Evolutionary conservation across 2,797 vertebrate species (phyloP).

Genomic region (Scolopax rusticola): DNA sequence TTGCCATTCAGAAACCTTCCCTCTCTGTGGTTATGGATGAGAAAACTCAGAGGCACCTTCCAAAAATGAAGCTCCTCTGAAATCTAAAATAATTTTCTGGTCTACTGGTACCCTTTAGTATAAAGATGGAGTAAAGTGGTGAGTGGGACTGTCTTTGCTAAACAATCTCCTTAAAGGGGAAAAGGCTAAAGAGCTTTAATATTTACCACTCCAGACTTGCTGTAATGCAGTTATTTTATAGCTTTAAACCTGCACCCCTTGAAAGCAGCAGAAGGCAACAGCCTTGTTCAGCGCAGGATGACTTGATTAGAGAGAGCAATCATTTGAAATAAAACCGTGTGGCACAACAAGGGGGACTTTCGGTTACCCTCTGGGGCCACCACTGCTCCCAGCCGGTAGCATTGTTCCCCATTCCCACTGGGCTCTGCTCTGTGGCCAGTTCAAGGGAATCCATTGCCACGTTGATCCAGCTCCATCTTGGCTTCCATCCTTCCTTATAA

Average conservation of each 20-base stretch:
- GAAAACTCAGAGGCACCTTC: background rate
- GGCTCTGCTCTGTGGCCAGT: background rate
- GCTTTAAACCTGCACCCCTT: background rate
- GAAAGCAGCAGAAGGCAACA: background rate
- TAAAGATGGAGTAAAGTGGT: background rate
- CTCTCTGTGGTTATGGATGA: background rate
- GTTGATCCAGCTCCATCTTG: background rate
- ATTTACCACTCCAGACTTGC: background rate
- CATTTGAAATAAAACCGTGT: accelerated
- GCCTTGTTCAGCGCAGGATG: background rate
- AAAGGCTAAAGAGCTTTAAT: background rate
- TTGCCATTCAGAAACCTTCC: background rate
- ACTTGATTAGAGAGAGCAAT: background rate
- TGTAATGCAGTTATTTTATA: background rate
- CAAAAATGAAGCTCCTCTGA: background rate
- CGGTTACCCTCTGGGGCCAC: accelerated
- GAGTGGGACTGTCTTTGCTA: background rate
- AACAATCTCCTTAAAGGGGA: background rate
- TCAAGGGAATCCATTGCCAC: background rate
- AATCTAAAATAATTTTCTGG: slow-evolving; percentile 6
- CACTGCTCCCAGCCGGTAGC: background rate
- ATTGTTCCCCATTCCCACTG: background rate
- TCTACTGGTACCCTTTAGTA: background rate
- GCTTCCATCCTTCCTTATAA: background rate
- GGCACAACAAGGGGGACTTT: accelerated